Percentiles rank a stretch among this genome's conserved stretches.
Evolutionary conservation across 2,113 vertebrate genomes (phyloP).

Genomic region (Hydrochoerus hydrochaeris): DNA sequence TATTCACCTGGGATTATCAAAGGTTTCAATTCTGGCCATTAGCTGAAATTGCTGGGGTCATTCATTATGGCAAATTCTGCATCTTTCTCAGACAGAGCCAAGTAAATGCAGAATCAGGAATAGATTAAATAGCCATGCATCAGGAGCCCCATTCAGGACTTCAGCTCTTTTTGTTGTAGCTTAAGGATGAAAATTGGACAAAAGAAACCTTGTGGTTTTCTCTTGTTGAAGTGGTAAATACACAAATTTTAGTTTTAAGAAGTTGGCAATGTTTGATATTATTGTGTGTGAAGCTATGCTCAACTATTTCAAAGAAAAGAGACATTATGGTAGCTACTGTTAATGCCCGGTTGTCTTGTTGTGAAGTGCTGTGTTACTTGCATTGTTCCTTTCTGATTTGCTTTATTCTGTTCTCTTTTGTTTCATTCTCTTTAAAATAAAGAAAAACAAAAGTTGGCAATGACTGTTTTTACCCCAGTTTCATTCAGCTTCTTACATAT

Average conservation of each 20-base stretch:
- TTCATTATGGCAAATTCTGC: conserved; percentile 83
- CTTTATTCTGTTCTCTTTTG: no score
- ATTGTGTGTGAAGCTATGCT: no score
- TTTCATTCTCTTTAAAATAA: no score
- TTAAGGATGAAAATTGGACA: conserved; percentile 53
- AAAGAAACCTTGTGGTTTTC: neutral
- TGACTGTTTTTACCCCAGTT: neutral
- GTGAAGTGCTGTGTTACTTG: no score
- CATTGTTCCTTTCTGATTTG: no score
- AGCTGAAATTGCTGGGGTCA: conserved; percentile 82
- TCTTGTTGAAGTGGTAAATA: neutral
- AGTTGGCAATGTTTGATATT: neutral
- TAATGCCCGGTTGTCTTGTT: no score
- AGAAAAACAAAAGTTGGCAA: neutral
- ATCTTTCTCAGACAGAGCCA: conserved; percentile 71
- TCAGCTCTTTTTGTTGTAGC: neutral
- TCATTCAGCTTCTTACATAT: neutral
- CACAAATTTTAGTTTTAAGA: neutral
- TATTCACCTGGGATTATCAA: conserved; percentile 85
- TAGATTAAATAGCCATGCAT: conserved; percentile 45
- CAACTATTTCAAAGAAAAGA: no score
- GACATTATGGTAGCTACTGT: no score
- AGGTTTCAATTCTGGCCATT: conserved; percentile 84
- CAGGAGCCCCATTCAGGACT: neutral
- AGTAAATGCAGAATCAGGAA: conserved; percentile 78